Evolutionary conservation across 2,797 vertebrate species (phyloP).

Genomic region (Myioborus melanocephalus): DNA sequence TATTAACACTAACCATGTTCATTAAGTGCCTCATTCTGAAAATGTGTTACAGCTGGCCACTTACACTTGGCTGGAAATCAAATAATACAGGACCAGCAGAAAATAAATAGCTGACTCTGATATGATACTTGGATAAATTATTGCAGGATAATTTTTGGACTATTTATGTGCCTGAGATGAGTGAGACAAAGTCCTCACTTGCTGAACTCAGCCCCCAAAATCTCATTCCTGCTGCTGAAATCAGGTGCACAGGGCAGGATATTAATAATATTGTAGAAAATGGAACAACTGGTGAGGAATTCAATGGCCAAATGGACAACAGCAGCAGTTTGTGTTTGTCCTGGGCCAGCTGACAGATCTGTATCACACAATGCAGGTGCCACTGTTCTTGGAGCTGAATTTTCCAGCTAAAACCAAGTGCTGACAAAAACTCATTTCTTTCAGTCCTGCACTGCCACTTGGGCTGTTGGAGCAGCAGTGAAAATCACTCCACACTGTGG

Average conservation of each 20-base stretch:
- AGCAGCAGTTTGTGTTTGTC: background rate
- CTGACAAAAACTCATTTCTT: background rate
- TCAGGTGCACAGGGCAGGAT: background rate
- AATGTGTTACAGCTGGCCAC: conserved; percentile 65
- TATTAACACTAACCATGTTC: conserved; percentile 53
- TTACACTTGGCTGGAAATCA: conserved; percentile 50
- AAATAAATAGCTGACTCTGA: conserved; percentile 34
- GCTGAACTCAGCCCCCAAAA: background rate
- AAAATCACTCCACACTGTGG: background rate
- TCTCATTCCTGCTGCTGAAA: rapidly evolving
- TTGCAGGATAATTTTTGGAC: background rate
- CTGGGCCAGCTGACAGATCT: background rate
- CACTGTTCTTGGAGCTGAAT: background rate
- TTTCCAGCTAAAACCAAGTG: background rate
- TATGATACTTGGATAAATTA: background rate
- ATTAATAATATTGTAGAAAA: background rate
- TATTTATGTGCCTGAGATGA: background rate
- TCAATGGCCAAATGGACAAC: rapidly evolving
- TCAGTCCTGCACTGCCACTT: background rate
- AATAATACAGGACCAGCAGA: conserved; percentile 23
- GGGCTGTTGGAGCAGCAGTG: background rate
- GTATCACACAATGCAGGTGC: background rate
- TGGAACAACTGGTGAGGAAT: rapidly evolving
- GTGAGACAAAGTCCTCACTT: background rate
- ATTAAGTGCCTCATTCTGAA: conserved; percentile 58